Percentiles rank a stretch among this genome's conserved stretches.
Evolutionary conservation across 2,113 vertebrate genomes (phyloP).

Genomic region (Ammodytes marinus): DNA sequence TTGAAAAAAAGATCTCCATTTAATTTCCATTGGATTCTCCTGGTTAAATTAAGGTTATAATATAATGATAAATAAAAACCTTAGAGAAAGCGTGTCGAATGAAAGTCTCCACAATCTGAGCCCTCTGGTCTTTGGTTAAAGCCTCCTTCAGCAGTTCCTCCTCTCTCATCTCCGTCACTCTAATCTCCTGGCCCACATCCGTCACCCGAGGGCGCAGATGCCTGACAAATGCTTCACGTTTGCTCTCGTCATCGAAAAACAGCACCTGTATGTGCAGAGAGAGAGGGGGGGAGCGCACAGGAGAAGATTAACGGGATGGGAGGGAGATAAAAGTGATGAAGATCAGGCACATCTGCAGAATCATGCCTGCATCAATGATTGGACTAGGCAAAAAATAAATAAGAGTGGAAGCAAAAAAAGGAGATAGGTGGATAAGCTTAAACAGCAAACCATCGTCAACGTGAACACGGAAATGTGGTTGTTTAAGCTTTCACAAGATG

Average conservation of each 20-base stretch:
- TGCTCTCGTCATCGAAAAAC: conserved; percentile 87
- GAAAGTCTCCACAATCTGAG: conserved; percentile 93
- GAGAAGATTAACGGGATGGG: neutral
- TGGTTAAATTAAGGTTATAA: too few species aligned
- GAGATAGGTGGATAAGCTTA: neutral
- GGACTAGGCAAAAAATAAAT: neutral
- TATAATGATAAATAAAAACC: conserved; percentile 60
- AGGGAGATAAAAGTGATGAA: conserved; percentile 33
- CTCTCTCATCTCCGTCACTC: conserved; percentile 84
- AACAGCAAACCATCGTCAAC: neutral
- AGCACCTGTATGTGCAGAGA: conserved; percentile 86
- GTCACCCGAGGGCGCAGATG: conserved; percentile 76
- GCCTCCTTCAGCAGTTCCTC: conserved; percentile 88
- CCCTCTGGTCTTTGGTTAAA: conserved; percentile 91
- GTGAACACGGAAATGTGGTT: conserved; percentile 7
- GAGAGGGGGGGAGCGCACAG: neutral
- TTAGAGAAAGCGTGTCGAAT: conserved; percentile 95
- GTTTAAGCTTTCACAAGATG: neutral
- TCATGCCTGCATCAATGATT: conserved; percentile 26
- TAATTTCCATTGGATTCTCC: too few species aligned
- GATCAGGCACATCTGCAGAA: conserved; percentile 31
- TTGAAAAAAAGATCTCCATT: too few species aligned
- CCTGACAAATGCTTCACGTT: conserved; percentile 85
- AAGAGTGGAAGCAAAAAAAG: neutral
- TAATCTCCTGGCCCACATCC: conserved; percentile 65